Evolutionary conservation across 2,888 invertebrate genomes (phyloP).

Genomic region (Phlogophora meticulosa): DNA sequence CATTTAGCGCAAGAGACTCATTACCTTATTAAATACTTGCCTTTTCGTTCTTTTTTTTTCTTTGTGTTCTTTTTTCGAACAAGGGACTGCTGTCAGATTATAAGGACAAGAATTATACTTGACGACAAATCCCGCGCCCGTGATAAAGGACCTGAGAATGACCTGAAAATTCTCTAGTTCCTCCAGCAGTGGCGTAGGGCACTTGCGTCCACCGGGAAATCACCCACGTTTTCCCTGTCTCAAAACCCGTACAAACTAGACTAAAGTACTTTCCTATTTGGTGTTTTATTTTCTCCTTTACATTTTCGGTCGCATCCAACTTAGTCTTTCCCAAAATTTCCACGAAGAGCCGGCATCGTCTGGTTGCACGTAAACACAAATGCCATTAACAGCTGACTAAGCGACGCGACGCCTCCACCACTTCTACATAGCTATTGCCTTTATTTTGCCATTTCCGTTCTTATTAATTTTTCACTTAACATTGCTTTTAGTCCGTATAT

Average conservation of each 20-base stretch:
- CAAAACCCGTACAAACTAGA: background rate
- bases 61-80: too few relatives aligned
- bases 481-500: conserved; percentile 44
- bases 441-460: conserved; percentile 69
- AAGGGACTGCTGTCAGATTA: background rate
- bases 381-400: conserved; percentile 80
- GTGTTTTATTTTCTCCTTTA: conserved; percentile 9
- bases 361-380: conserved; percentile 78
- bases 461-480: conserved; percentile 57
- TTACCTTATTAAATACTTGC: background rate
- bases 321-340: conserved; percentile 62
- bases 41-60: background rate
- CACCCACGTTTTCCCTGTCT: too few relatives aligned
- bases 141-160: too few relatives aligned
- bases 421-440: conserved; percentile 59
- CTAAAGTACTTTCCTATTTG: background rate
- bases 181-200: too few relatives aligned
- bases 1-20: background rate
- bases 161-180: too few relatives aligned
- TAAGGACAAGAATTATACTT: background rate
- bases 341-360: conserved; percentile 51
- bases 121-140: too few relatives aligned
- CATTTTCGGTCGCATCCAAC: conserved; percentile 48
- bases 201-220: too few relatives aligned
- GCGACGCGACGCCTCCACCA: conserved; percentile 69